phyloP scores from a whole-genome alignment of 2,888 invertebrate genomes.

The Anticlea derivata region DNA sequence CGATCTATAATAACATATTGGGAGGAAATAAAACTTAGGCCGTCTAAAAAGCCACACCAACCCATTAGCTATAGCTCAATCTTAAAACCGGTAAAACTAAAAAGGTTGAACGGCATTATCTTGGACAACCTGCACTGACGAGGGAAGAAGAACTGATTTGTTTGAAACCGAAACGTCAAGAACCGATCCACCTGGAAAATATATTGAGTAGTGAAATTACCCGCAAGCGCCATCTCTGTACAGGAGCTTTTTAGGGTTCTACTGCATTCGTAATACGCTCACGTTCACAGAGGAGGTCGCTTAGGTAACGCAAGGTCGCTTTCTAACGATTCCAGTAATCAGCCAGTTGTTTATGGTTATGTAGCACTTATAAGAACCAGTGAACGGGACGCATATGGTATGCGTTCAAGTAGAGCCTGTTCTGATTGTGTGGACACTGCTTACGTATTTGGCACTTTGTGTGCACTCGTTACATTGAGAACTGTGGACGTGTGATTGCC shows the following conservation, averaged over 20 bases:
- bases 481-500: conserved; percentile 12
- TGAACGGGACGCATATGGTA: conserved; percentile 37
- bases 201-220: not conserved
- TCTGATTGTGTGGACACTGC: conserved; percentile 22
- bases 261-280: conserved; percentile 32
- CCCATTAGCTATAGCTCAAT: no score
- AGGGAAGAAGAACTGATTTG: no score
- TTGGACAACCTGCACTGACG: no score
- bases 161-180: no score
- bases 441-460: conserved; percentile 20
- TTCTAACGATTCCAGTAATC: conserved; percentile 47
- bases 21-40: no score
- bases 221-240: not conserved
- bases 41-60: no score
- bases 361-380: conserved; percentile 1
- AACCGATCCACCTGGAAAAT: no score
- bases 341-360: conserved; percentile 17
- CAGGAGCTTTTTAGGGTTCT: conserved; percentile 6
- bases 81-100: no score
- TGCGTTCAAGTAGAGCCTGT: conserved; percentile 28
- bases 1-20: no score
- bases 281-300: conserved; percentile 35
- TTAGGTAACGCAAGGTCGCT: conserved; percentile 58
- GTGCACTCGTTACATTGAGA: conserved; percentile 13
- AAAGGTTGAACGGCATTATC: no score